Base-by-base conservation (phyloP, 1,140 invertebrate genomes). In the Pseudomyrmex gracilis region DNA sequence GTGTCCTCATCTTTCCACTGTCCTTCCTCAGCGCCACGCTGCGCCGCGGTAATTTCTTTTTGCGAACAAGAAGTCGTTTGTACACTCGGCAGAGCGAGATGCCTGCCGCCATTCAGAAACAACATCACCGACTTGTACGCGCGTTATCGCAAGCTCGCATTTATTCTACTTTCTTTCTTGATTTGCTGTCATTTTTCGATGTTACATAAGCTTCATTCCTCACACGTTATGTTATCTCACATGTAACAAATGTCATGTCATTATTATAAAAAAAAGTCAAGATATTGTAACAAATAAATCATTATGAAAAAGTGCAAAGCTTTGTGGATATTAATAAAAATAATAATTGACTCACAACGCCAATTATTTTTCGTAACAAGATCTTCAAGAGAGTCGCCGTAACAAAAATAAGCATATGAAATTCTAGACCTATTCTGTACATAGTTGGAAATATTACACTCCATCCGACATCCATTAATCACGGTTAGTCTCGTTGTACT, bases 1-100 rank as follows among this genome's bases (percentile, higher is more conserved):
- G 89, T 92, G 92, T 93, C 90, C 90, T 93, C 92, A 90, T 93
- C 92, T 91, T 91, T 88, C 88, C 89, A 86, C 88, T 89, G 92
- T 91, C 90, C 90, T 88, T 74, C 86, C 76, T 85, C 71, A 74
- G 83, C 73, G 82, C 85, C 88, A 85, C 73, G 86, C 84, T 88
- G 83, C 88, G 85, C 89, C 86, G 87, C 86, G 85, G 89, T 92
- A 91, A 92, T 92, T 92, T 92, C 89, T 91, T 90, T 92, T 91
- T 89, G 84, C 88, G 86, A 86, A 90, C 92, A 88, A 91, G 90
- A 89, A 90, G 87, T 89, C 89, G 89, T 90, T 92, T 92, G 91
- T 90, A 90, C 87, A 85, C 85, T 13, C 53, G 57, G 47, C 83
- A 76, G 51, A 73, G 55, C 82, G 57, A 67, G 55, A 68, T 49